These are phyloP conservation scores for Eilema depressum DNA, from an alignment of 2,888 invertebrate genomes.

Conservation along the genomic window DNA sequence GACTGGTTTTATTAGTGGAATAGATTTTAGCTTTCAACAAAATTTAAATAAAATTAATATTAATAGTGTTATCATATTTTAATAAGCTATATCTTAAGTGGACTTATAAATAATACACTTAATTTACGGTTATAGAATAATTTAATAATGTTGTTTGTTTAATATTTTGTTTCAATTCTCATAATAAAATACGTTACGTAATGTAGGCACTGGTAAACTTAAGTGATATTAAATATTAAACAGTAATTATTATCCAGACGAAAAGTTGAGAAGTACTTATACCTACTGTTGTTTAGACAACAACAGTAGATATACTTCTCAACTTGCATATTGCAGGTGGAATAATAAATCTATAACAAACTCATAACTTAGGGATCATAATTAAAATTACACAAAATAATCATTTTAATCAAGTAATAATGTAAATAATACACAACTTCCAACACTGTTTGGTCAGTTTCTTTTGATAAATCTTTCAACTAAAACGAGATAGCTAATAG, in stretches of 20 bases:
- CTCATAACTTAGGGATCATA: neutral
- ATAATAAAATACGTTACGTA: neutral
- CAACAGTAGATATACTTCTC: too few species aligned
- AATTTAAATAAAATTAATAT: constrained; percentile 20
- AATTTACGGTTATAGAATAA: constrained; percentile 7
- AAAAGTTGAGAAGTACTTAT: too few species aligned
- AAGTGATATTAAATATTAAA: neutral
- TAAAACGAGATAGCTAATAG: neutral
- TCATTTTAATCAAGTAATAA: neutral
- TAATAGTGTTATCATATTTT: constrained; percentile 18
- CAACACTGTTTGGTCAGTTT: neutral
- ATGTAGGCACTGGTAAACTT: neutral
- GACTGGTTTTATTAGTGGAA: constrained; percentile 21
- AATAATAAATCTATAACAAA: too few species aligned
- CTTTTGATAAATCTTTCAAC: neutral
- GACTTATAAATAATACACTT: constrained; percentile 15
- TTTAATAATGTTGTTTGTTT: constrained; percentile 3
- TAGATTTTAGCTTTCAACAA: constrained; percentile 19
- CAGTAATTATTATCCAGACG: too few species aligned
- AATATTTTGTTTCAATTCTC: neutral
- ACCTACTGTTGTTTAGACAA: too few species aligned
- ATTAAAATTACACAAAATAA: neutral
- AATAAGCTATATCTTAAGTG: constrained; percentile 16
- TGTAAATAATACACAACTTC: neutral
- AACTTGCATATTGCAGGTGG: too few species aligned